Conservation (phyloP, 2,797 vertebrate genomes). For the Sternotherus odoratus region DNA sequence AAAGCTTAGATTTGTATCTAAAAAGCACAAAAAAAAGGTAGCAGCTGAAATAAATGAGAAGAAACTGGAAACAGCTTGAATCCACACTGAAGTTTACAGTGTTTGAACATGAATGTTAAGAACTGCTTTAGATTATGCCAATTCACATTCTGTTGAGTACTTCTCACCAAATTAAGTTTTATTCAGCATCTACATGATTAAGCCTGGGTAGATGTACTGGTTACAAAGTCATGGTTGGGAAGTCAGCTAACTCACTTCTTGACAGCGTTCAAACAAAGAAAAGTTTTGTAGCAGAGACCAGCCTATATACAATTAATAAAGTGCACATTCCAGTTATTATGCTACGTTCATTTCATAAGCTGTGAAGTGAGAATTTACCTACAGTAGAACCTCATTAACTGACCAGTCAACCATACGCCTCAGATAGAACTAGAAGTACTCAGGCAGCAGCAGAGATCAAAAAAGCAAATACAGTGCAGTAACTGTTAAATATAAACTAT, state of each 20-base stretch:
- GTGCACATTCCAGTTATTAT: neutral
- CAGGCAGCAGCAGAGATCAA: too few species aligned
- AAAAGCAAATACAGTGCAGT: too few species aligned
- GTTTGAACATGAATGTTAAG: neutral
- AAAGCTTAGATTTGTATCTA: neutral
- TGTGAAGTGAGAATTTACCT: neutral
- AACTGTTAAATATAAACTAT: too few species aligned
- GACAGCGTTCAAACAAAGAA: accelerated
- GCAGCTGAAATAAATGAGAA: neutral
- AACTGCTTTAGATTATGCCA: neutral
- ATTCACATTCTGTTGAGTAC: neutral
- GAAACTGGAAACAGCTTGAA: neutral
- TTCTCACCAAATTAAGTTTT: conserved; percentile 14
- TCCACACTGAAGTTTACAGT: neutral
- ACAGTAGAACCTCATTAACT: too few species aligned
- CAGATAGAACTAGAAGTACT: too few species aligned
- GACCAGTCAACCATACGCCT: too few species aligned
- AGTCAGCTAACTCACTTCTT: too few species aligned
- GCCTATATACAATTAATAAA: neutral
- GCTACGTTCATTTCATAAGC: neutral
- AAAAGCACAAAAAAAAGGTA: neutral
- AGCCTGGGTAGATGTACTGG: neutral
- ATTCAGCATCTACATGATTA: neutral
- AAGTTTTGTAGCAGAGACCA: neutral
- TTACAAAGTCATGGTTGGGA: neutral